Percentiles rank a stretch among this genome's conserved stretches.
These are phyloP conservation scores for Bombus breviceps DNA, from an alignment of 1,140 invertebrate genomes.

Conservation along the genomic window DNA sequence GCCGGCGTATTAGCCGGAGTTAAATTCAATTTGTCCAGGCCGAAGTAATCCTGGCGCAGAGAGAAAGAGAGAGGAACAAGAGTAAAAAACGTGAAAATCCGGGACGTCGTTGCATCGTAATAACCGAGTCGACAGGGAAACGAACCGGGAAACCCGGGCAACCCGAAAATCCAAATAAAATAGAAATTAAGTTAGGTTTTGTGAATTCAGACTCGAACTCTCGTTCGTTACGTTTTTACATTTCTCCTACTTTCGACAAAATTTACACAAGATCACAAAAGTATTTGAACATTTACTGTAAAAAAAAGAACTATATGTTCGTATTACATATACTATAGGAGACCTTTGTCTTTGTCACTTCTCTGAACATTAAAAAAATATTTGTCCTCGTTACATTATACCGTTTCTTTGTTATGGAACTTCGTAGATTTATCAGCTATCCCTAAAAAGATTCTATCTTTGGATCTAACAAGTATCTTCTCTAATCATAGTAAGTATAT, in stretches of 20 bases:
- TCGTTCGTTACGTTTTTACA: background rate
- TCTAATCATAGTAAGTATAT: background rate
- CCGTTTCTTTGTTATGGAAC: background rate
- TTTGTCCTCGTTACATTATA: background rate
- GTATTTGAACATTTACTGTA: background rate
- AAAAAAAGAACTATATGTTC: background rate
- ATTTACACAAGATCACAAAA: background rate
- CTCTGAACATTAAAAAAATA: no score
- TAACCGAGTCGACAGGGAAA: conserved; percentile 25
- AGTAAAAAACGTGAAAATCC: conserved; percentile 45
- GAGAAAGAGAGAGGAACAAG: background rate
- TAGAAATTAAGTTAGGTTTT: conserved; percentile 18
- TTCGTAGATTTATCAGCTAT: background rate
- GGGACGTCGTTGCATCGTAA: conserved; percentile 40
- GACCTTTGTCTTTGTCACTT: no score
- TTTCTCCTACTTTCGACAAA: background rate
- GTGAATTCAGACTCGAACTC: background rate
- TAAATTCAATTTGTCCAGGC: conserved; percentile 65
- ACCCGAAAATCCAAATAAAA: background rate
- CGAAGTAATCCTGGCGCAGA: conserved; percentile 28
- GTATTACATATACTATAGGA: background rate
- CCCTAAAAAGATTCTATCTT: background rate
- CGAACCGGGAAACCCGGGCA: background rate
- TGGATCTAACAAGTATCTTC: background rate
- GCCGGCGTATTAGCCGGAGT: conserved; percentile 57